phyloP scores from a whole-genome alignment of 2,113 vertebrate species.

The Alethe diademata region DNA sequence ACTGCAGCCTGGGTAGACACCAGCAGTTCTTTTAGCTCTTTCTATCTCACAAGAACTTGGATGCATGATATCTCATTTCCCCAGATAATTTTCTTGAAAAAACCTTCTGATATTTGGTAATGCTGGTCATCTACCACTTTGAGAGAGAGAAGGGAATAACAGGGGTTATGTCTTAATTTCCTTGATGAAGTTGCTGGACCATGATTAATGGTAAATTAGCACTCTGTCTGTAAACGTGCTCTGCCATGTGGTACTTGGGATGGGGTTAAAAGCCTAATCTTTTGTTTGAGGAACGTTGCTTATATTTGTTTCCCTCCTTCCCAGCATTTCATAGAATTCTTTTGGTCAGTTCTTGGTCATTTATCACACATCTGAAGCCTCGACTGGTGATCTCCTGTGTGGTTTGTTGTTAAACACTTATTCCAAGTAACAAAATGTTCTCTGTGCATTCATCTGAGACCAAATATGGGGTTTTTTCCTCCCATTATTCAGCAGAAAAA shows the following conservation, averaged over 20 bases:
- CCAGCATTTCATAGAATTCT: neutral
- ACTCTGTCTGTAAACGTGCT: neutral
- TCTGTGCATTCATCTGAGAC: neutral
- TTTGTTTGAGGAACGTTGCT: neutral
- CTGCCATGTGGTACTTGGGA: neutral
- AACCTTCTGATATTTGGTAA: neutral
- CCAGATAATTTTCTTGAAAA: neutral
- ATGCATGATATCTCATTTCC: neutral
- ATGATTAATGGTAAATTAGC: neutral
- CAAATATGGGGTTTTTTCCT: accelerated
- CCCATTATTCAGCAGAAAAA: neutral
- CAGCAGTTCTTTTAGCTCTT: neutral
- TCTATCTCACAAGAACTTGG: neutral
- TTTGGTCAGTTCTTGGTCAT: neutral
- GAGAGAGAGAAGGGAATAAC: neutral
- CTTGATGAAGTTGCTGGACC: neutral
- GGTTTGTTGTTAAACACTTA: neutral
- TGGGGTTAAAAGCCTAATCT: neutral
- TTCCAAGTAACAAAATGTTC: neutral
- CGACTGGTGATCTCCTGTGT: neutral
- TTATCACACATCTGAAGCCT: neutral
- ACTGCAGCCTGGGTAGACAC: neutral
- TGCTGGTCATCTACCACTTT: neutral
- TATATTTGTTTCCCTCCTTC: neutral
- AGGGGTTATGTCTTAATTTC: neutral